phyloP scores from a whole-genome alignment of 2,113 vertebrate genomes.

The Phalacrocorax carbo region DNA sequence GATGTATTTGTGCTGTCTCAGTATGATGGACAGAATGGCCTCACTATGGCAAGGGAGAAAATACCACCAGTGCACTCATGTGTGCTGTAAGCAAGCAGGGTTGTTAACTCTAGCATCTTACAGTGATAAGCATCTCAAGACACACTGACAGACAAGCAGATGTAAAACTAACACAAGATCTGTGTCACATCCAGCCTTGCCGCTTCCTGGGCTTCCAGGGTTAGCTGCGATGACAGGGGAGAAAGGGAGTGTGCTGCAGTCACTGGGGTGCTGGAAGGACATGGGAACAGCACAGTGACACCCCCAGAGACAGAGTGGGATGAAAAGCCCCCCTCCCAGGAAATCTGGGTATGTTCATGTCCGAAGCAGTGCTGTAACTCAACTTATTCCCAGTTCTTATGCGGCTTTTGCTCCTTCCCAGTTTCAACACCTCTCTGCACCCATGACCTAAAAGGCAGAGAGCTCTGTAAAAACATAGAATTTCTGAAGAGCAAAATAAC shows the following conservation, averaged over 20 bases:
- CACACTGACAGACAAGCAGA: neutral
- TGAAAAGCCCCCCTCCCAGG: neutral
- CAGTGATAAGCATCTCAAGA: neutral
- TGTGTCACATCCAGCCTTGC: neutral
- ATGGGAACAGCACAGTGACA: neutral
- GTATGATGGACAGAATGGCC: neutral
- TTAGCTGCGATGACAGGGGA: accelerated
- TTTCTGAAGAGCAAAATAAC: neutral
- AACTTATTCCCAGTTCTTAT: neutral
- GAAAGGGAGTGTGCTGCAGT: accelerated
- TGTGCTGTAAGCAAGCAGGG: neutral
- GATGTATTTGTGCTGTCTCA: neutral
- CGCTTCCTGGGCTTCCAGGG: accelerated
- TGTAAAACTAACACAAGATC: neutral
- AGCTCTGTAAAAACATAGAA: neutral
- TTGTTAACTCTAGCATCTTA: neutral
- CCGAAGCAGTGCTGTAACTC: neutral
- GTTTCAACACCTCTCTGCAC: neutral
- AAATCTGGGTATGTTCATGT: neutral
- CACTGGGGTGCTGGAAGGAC: neutral
- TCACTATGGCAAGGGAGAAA: neutral
- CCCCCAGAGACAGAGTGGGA: accelerated
- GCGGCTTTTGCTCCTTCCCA: neutral
- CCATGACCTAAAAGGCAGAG: neutral
- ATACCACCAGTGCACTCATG: neutral